Percentiles rank a stretch among this genome's conserved stretches.
Evolutionary conservation across 2,888 invertebrate genomes (phyloP).

Genomic region (Drosophila kokeensis): DNA sequence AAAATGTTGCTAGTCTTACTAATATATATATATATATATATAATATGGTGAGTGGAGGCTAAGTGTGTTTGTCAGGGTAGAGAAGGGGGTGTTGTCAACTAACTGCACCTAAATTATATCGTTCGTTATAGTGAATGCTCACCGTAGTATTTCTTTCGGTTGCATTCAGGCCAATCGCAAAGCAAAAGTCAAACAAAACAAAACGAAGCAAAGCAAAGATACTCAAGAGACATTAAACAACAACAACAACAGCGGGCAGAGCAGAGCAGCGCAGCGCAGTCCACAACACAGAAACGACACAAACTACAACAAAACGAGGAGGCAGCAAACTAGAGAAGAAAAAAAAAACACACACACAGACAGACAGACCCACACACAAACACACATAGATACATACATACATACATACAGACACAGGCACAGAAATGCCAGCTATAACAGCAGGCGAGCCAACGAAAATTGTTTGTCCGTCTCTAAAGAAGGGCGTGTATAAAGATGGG

Average conservation of each 20-base stretch:
- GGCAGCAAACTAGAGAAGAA: slow-evolving; percentile 26
- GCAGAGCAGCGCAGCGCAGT: slow-evolving; percentile 16
- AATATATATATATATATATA: neutral
- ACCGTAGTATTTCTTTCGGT: slow-evolving; percentile 25
- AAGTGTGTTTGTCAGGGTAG: neutral
- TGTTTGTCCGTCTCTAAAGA: slow-evolving; percentile 35
- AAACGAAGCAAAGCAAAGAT: slow-evolving; percentile 45
- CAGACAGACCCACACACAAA: neutral
- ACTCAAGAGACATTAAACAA: slow-evolving; percentile 54
- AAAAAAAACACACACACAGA: neutral
- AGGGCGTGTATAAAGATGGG: slow-evolving; percentile 46
- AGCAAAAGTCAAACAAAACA: slow-evolving; percentile 51
- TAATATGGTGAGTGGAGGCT: too few relatives aligned
- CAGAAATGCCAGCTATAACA: slow-evolving; percentile 14
- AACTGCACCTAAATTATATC: slow-evolving; percentile 41
- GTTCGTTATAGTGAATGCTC: slow-evolving; percentile 45
- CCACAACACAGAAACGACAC: slow-evolving; percentile 43
- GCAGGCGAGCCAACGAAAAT: slow-evolving; percentile 46
- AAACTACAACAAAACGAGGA: slow-evolving; percentile 53
- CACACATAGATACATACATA: too few relatives aligned
- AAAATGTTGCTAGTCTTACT: neutral
- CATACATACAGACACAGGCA: neutral
- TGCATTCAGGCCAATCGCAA: slow-evolving; percentile 83
- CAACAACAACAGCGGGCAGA: slow-evolving; percentile 20
- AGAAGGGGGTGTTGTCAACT: neutral